These are phyloP conservation scores for Pandemis heparana DNA, from an alignment of 2,888 invertebrate species.

Conservation along the genomic window DNA sequence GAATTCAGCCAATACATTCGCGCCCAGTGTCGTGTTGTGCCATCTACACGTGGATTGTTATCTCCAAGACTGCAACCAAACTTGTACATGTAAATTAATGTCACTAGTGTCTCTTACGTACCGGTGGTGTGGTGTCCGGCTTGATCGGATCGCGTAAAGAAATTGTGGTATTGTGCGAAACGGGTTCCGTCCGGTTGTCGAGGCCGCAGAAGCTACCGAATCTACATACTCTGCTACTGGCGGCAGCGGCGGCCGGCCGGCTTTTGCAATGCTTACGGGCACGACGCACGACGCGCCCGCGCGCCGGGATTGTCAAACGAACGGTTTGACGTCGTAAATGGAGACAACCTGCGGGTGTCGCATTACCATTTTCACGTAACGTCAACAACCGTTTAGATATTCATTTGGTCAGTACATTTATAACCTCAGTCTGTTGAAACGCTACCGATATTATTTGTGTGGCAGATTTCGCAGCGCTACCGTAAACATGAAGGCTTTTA, in stretches of 20 bases:
- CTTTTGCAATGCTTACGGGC: conserved; percentile 59
- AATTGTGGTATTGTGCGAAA: conserved; percentile 76
- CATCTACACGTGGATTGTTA: conserved; percentile 69
- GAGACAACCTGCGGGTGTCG: conserved; percentile 63
- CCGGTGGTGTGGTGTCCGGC: conserved; percentile 71
- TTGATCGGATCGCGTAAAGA: conserved; percentile 72
- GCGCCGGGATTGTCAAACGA: conserved; percentile 60
- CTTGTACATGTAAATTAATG: conserved; percentile 78
- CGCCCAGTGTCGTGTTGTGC: conserved; percentile 78
- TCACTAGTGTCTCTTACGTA: conserved; percentile 69
- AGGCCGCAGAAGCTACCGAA: conserved; percentile 69
- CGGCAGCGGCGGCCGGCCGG: conserved; percentile 58
- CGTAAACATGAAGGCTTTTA: conserved; percentile 27
- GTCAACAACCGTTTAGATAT: conserved; percentile 70
- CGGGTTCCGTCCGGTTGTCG: conserved; percentile 67
- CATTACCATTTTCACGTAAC: conserved; percentile 70
- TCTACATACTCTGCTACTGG: conserved; percentile 62
- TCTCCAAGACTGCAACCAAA: conserved; percentile 67
- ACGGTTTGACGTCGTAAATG: conserved; percentile 62
- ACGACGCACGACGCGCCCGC: conserved; percentile 57
- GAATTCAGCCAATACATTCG: conserved; percentile 65
- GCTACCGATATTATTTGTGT: conserved; percentile 38
- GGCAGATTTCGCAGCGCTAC: conserved; percentile 23
- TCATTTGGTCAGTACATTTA: conserved; percentile 58
- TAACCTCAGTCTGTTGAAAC: conserved; percentile 48